A percentile compares a stretch with the other conserved stretches of the same genome.
Conservation (phyloP, 2,113 vertebrate genomes). For the Chloebia gouldiae region DNA sequence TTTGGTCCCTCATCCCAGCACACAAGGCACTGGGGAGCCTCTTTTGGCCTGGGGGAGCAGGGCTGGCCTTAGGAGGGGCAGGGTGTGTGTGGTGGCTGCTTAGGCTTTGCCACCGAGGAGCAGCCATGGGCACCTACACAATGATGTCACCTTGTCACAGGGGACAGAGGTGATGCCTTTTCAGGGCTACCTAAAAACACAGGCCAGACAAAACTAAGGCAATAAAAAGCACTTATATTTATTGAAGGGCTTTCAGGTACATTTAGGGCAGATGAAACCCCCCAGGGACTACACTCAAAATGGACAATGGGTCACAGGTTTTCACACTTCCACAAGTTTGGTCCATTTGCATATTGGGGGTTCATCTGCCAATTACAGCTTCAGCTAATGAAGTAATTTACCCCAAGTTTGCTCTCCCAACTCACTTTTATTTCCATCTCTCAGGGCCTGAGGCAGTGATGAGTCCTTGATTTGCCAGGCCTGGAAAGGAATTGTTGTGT, state of each 20-base stretch:
- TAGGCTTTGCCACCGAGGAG: not conserved
- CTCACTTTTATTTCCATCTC: not conserved
- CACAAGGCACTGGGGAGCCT: not conserved
- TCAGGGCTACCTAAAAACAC: not conserved
- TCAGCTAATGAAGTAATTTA: not conserved
- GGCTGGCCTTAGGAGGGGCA: not conserved
- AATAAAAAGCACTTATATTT: not conserved
- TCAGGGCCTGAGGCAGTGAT: not conserved
- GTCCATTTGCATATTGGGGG: not conserved
- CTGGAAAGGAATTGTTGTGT: not conserved
- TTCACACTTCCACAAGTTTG: not conserved
- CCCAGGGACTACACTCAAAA: not conserved
- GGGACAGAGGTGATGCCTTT: not conserved
- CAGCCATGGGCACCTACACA: not conserved
- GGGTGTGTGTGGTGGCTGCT: fast-evolving
- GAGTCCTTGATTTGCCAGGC: not conserved
- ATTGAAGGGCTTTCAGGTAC: not conserved
- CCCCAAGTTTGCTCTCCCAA: not conserved
- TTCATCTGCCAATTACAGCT: not conserved
- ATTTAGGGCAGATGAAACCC: not conserved
- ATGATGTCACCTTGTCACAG: not conserved
- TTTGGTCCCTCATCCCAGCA: not conserved
- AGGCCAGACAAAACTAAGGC: not conserved
- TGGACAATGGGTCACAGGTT: fast-evolving
- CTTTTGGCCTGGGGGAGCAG: not conserved